Conservation (phyloP, 2,113 vertebrate species). For the Bubo scandiacus region DNA sequence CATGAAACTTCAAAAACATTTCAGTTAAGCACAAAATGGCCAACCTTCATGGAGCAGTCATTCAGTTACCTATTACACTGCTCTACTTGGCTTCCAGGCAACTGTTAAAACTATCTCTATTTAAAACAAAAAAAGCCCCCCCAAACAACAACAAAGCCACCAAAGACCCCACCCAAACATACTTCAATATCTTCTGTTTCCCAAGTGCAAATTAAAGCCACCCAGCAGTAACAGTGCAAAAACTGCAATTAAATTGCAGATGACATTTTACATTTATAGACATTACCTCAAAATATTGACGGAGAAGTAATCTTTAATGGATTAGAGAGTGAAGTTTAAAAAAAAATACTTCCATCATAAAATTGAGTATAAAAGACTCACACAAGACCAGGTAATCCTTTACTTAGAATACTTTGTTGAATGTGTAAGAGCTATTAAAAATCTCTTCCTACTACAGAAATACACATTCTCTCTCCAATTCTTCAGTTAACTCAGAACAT, state of each 20-base stretch:
- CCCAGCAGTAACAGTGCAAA: background rate
- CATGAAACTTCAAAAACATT: background rate
- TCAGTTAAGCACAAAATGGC: background rate
- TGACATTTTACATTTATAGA: background rate
- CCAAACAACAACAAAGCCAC: background rate
- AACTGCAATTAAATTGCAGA: background rate
- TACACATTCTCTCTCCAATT: background rate
- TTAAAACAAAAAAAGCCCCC: background rate
- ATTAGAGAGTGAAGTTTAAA: background rate
- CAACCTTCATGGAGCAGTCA: background rate
- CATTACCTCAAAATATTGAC: background rate
- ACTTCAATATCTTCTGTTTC: background rate
- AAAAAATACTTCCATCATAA: background rate
- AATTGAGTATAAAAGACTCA: background rate
- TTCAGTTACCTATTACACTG: background rate
- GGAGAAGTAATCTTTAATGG: background rate
- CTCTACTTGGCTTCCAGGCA: background rate
- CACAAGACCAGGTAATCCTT: background rate
- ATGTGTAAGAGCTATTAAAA: accelerated
- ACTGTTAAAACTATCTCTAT: background rate
- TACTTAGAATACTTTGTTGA: background rate
- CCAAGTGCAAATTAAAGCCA: background rate
- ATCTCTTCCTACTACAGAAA: background rate
- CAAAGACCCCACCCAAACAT: background rate
- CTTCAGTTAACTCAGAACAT: background rate